A percentile compares a stretch with the other conserved stretches of the same genome.
These are phyloP conservation scores for Enteromius viviparus DNA, from an alignment of 2,797 vertebrate genomes.

Conservation along the genomic window DNA sequence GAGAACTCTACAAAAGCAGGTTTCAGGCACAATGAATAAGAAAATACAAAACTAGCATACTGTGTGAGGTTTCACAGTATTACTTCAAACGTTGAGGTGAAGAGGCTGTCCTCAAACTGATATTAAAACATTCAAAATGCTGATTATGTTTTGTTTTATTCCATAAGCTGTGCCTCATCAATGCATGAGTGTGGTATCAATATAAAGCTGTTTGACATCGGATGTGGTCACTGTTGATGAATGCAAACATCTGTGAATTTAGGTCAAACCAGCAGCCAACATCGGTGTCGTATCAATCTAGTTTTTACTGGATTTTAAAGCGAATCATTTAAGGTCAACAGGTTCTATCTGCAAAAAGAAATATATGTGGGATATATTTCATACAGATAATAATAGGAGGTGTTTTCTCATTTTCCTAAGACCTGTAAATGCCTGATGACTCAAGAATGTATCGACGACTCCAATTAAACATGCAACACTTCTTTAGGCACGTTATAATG, in stretches of 20 bases:
- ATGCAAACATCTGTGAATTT: conserved; percentile 33
- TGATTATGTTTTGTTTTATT: background rate
- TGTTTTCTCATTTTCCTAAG: background rate
- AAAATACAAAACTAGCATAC: background rate
- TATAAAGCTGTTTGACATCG: background rate
- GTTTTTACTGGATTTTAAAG: background rate
- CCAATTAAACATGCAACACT: background rate
- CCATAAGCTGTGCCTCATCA: background rate
- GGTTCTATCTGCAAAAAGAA: background rate
- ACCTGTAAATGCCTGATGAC: background rate
- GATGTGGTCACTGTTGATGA: conserved; percentile 23
- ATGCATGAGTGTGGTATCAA: background rate
- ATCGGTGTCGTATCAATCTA: background rate
- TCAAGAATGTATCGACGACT: background rate
- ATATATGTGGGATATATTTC: background rate
- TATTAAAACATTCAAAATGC: background rate
- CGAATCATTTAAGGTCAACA: conserved; percentile 7
- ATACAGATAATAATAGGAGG: background rate
- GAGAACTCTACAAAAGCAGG: background rate
- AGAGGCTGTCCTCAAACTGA: background rate
- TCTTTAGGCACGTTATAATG: background rate
- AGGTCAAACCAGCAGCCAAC: conserved; percentile 27
- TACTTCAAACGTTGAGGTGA: background rate
- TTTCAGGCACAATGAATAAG: background rate
- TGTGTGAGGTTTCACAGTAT: background rate